Evolutionary conservation across 1,140 invertebrate genomes (phyloP), one percentile per base, ranked within the genome.

Genomic region (Heliconius nattereri): DNA sequence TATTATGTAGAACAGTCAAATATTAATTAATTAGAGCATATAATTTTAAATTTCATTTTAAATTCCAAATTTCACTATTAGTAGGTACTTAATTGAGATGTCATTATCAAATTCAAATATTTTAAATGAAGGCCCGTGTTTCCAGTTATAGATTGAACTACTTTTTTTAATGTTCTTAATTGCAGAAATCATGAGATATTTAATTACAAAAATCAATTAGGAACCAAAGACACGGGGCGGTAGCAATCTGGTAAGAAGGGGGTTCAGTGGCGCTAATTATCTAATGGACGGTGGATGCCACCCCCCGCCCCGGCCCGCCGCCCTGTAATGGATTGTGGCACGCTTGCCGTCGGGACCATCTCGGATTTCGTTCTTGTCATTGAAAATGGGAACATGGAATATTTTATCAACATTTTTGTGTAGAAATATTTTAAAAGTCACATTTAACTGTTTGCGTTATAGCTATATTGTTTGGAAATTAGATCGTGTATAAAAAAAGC

Each of bases 241-340:
- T 84, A 87, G 89, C 89, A 92, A 93, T 92, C 91, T 92, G 90
- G 91, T 81, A 92, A 89, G 91, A 92, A 92, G 90, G 90, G 90
- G 88, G 91, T 91, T 85, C 84, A 81, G 86, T 83, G 78, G 71
- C 60, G 86, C 84, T 92, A 94, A 92, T 94, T 94, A 92, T 89
- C 88, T 92, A 92, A 94, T 94, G 92, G 92, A 91, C 81, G 75
- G 54, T 71, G 54, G 76, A 75, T 66, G 77, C 83, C 83, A 84
- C 84, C 85, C 85, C 76, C 81, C 80, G 72, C 75, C 73, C 76
- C 81, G 80, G 72, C 75, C 73, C 80, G 37, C 82, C 49, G 75
- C 45, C 75, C 82, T 76, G 84, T 92, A 94, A 94, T 94, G 92
- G 91, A 92, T 92, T 91, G 90, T 84, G 84, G 88, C 92, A 94